Conservation (phyloP, 2,797 vertebrate species). For the Aulostomus chinensis region DNA sequence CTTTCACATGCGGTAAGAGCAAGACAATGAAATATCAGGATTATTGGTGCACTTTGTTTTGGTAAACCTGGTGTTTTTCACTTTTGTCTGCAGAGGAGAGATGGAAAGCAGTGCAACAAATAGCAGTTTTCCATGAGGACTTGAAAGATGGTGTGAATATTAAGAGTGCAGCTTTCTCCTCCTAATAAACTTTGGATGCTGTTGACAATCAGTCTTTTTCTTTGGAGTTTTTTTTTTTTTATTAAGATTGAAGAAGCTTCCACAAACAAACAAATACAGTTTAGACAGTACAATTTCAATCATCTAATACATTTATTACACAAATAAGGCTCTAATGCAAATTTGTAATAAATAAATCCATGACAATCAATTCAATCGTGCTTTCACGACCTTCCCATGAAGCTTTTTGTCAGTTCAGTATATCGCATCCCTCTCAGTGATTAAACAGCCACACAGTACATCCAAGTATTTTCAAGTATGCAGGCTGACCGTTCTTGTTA, state of each 20-base stretch:
- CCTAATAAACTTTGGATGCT: conserved; percentile 45
- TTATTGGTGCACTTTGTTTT: too few species aligned
- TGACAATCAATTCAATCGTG: conserved; percentile 33
- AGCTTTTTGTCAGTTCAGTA: not conserved
- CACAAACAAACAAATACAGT: not conserved
- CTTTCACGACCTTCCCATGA: too few species aligned
- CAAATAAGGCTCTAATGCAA: too few species aligned
- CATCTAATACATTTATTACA: too few species aligned
- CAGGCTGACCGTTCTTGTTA: too few species aligned
- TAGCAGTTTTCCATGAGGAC: conserved; percentile 54
- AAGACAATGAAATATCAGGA: too few species aligned
- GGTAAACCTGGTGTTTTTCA: not conserved
- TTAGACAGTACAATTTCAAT: not conserved
- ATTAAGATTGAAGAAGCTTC: not conserved
- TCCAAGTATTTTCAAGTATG: conserved; percentile 50
- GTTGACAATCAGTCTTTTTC: not conserved
- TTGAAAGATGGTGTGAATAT: not conserved
- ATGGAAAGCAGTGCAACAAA: conserved; percentile 84
- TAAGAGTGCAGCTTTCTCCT: not conserved
- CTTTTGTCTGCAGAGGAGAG: too few species aligned
- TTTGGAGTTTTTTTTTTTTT: not conserved
- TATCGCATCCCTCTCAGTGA: conserved; percentile 12
- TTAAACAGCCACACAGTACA: conserved; percentile 6
- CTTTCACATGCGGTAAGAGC: conserved; percentile 10
- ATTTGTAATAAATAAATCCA: conserved; percentile 65